phyloP scores from a whole-genome alignment of 2,113 vertebrate genomes.

The Malurus elegans region DNA sequence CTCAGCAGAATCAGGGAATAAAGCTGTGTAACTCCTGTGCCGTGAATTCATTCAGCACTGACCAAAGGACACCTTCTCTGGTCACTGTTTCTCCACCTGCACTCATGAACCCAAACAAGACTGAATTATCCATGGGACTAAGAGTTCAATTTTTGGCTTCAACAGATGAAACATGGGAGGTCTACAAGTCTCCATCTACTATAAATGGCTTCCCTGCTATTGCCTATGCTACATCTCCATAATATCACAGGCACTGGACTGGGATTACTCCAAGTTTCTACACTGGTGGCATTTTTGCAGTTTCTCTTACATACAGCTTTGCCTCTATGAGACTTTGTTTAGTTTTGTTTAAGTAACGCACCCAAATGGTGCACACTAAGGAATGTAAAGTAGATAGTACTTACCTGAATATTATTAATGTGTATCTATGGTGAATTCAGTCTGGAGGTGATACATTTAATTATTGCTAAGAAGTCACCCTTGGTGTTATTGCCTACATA shows the following conservation, averaged over 20 bases:
- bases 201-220: neutral
- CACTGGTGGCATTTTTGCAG: neutral
- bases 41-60: fast-evolving
- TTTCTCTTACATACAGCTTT: neutral
- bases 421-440: neutral
- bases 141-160: neutral
- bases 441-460: neutral
- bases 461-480: slow-evolving; percentile 72
- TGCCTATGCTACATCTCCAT: neutral
- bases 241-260: neutral
- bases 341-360: neutral
- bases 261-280: neutral
- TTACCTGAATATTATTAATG: neutral
- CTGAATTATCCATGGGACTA: neutral
- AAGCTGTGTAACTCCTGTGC: neutral
- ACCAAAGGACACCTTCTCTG: neutral
- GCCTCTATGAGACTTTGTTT: neutral
- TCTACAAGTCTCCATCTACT: neutral
- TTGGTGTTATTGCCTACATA: slow-evolving; percentile 43
- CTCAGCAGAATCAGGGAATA: neutral
- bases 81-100: neutral
- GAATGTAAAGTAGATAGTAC: slow-evolving; percentile 2
- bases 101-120: neutral
- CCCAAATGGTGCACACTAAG: neutral
- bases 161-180: neutral